A percentile compares a stretch with the other conserved stretches of the same genome.
Evolutionary conservation across 2,888 invertebrate species (phyloP).

Genomic region (Drosophila basisetae): DNA sequence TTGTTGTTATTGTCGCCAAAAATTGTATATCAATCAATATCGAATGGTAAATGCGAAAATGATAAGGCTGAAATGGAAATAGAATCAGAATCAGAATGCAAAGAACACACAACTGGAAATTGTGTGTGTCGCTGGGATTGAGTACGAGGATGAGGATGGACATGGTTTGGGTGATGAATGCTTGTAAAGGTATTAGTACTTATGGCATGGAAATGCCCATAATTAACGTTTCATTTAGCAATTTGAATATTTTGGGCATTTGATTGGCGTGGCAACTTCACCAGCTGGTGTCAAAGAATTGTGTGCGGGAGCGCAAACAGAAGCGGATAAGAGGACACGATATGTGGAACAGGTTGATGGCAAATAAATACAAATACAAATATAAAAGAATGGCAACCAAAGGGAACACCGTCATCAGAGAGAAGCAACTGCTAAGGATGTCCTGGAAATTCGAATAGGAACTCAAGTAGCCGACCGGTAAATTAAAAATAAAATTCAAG

Average conservation of each 20-base stretch:
- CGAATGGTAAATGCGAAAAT: conserved; percentile 24
- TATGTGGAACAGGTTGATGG: conserved; percentile 1
- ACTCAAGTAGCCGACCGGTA: neutral
- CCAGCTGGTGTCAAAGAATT: conserved; percentile 31
- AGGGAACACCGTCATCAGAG: neutral
- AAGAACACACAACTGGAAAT: conserved; percentile 7
- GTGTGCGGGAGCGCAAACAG: neutral
- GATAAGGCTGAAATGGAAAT: conserved; percentile 14
- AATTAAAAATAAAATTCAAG: neutral
- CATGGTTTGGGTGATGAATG: neutral
- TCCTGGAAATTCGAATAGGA: neutral
- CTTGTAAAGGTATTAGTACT: neutral
- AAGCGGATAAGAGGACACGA: neutral
- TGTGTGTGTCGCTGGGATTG: neutral
- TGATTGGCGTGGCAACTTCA: conserved; percentile 62
- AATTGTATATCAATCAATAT: conserved; percentile 8
- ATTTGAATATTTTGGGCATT: conserved; percentile 57
- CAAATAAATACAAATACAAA: neutral
- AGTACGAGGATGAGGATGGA: neutral
- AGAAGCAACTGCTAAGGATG: neutral
- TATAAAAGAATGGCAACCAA: neutral
- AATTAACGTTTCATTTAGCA: conserved; percentile 69
- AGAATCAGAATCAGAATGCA: conserved; percentile 24
- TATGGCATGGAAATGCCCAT: conserved; percentile 39
- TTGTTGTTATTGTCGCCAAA: neutral